Conservation (phyloP, 2,113 vertebrate species). For the Cynopterus brachyotis region DNA sequence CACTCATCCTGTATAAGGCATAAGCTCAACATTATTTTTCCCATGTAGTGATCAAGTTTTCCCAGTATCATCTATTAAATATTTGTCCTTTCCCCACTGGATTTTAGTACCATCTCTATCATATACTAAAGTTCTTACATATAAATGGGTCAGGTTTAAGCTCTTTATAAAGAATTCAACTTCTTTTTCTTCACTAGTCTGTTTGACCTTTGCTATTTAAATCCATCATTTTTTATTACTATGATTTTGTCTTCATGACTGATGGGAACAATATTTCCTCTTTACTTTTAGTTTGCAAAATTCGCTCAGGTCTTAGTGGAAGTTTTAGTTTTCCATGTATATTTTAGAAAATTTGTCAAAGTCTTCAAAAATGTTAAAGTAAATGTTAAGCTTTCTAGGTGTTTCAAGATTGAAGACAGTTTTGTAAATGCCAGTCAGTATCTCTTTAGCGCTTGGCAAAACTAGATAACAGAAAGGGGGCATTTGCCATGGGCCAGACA, state of each 20-base stretch:
- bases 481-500: neutral
- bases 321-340: constrained; percentile 42
- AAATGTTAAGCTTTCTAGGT: constrained; percentile 21
- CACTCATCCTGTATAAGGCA: neutral
- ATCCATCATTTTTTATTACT: constrained; percentile 18
- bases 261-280: neutral
- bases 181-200: neutral
- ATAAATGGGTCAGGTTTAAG: neutral
- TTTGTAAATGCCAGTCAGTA: constrained; percentile 42
- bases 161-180: neutral
- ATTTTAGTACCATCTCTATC: neutral
- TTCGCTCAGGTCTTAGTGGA: neutral
- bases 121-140: neutral
- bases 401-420: constrained; percentile 2
- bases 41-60: neutral
- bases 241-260: constrained; percentile 22
- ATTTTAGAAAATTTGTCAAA: constrained; percentile 53
- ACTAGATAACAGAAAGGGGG: neutral
- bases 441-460: constrained; percentile 37
- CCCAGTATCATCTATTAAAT: neutral
- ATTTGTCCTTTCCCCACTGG: neutral
- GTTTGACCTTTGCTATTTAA: neutral
- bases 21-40: neutral
- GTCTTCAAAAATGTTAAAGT: constrained; percentile 34
- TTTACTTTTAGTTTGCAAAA: constrained; percentile 39